Evolutionary conservation across 1,140 invertebrate species (phyloP).

Genomic region (Drosophila busckii): DNA sequence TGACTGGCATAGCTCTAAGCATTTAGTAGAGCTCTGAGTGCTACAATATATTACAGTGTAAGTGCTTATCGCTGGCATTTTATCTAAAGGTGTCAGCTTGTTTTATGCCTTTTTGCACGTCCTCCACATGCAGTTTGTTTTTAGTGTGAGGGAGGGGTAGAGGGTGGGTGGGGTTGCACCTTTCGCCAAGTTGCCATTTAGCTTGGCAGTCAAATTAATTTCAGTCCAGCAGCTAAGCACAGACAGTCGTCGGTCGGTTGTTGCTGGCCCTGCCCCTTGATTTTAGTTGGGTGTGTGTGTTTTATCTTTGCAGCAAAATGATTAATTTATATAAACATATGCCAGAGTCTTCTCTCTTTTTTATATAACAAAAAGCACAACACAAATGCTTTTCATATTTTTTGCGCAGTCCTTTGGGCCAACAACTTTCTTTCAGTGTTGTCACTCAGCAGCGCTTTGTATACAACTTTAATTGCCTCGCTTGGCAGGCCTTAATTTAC

Average conservation of each 20-base stretch:
- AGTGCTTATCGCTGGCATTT: conserved; percentile 16
- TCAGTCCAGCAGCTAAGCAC: conserved; percentile 24
- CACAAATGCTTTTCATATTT: conserved; percentile 21
- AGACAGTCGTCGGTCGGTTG: conserved; percentile 27
- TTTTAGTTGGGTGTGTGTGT: conserved; percentile 41
- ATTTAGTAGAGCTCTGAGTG: not conserved
- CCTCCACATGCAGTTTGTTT: no score
- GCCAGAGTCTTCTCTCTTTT: conserved; percentile 2
- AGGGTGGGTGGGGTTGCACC: no score
- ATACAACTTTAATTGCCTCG: conserved; percentile 45
- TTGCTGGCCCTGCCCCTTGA: conserved; percentile 25
- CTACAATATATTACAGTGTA: not conserved
- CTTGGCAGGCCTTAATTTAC: conserved; percentile 60
- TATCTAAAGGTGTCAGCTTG: conserved; percentile 44
- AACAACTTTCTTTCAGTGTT: not conserved
- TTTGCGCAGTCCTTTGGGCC: conserved; percentile 15
- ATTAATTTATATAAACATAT: conserved; percentile 47
- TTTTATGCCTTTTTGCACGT: conserved; percentile 48
- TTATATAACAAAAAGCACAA: conserved; percentile 17
- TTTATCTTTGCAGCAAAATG: conserved; percentile 38
- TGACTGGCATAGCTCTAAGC: no score
- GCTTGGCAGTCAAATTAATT: conserved; percentile 57
- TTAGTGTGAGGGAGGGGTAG: no score
- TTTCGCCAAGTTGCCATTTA: conserved; percentile 35
- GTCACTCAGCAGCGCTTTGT: conserved; percentile 26